These are phyloP conservation scores for Nudaria mundana DNA, from an alignment of 2,888 invertebrate genomes.

Conservation along the genomic window DNA sequence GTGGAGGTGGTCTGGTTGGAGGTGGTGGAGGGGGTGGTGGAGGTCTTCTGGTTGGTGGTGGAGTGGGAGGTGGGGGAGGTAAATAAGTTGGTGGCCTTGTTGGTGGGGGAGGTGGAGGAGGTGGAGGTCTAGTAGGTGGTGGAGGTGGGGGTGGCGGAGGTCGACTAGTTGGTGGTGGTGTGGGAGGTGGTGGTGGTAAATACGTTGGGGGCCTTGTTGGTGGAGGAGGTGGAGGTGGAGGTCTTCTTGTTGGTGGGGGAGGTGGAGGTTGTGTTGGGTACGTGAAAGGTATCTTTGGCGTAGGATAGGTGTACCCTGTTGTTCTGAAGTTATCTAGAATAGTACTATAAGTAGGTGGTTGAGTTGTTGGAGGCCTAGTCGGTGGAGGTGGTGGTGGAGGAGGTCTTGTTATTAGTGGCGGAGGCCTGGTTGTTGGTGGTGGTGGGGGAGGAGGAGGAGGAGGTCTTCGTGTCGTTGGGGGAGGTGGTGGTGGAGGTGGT, in stretches of 20 bases:
- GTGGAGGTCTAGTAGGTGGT: conserved; percentile 10
- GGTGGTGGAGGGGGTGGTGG: conserved; percentile 30
- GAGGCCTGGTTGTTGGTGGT: conserved; percentile 11
- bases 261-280: conserved; percentile 10
- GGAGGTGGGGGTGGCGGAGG: conserved; percentile 29
- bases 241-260: conserved; percentile 12
- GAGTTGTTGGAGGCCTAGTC: conserved; percentile 21
- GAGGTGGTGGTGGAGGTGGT: conserved; percentile 9
- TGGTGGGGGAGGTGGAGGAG: conserved; percentile 18
- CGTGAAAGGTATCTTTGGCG: conserved; percentile 14
- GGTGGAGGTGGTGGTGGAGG: conserved; percentile 17
- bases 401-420: too few relatives aligned
- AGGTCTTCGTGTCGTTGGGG: conserved; percentile 14
- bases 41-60: conserved; percentile 19
- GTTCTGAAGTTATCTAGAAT: conserved; percentile 26
- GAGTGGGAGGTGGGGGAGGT: conserved; percentile 19
- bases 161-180: conserved; percentile 15
- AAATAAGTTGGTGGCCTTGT: conserved; percentile 15
- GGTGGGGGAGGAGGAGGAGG: conserved; percentile 18
- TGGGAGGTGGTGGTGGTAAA: conserved; percentile 8
- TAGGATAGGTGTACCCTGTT: conserved; percentile 26
- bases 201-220: conserved; percentile 11
- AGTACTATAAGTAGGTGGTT: conserved; percentile 20
- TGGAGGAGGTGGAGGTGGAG: conserved; percentile 12
- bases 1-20: not conserved